Evolutionary conservation across 1,140 invertebrate genomes (phyloP).

Genomic region (Carcinoscorpius rotundicauda): DNA sequence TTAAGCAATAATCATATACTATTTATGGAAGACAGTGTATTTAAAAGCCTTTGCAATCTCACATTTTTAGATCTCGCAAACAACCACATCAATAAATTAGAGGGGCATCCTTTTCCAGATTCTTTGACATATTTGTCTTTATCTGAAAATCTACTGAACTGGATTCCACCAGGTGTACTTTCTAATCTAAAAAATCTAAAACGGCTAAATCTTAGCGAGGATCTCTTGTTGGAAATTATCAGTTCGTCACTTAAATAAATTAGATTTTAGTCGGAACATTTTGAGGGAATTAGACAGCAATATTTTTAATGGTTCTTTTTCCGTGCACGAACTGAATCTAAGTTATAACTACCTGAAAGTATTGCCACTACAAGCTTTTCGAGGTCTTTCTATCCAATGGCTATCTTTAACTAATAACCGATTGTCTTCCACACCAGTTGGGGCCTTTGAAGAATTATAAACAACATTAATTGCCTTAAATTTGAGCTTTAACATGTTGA

Average conservation of each 20-base stretch:
- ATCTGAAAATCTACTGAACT: constrained; percentile 58
- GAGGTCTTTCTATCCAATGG: constrained; percentile 51
- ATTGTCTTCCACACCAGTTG: constrained; percentile 49
- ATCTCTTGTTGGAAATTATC: constrained; percentile 31
- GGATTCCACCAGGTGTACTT: constrained; percentile 48
- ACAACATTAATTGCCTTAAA: constrained; percentile 24
- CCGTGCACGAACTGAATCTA: constrained; percentile 62
- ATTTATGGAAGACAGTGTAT: constrained; percentile 17
- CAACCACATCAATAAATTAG: constrained; percentile 22
- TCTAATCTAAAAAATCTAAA: constrained; percentile 38
- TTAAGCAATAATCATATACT: constrained; percentile 22
- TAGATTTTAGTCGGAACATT: constrained; percentile 70
- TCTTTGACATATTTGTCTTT: constrained; percentile 63
- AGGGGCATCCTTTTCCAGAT: constrained; percentile 22
- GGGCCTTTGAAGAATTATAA: constrained; percentile 48
- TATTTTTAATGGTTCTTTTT: constrained; percentile 52
- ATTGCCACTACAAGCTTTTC: constrained; percentile 51
- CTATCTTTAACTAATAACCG: constrained; percentile 66
- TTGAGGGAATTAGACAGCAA: constrained; percentile 45
- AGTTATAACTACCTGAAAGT: constrained; percentile 57
- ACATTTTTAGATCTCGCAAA: constrained; percentile 22
- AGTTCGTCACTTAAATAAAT: constrained; percentile 49
- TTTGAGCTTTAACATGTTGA: constrained; percentile 26
- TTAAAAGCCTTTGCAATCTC: constrained; percentile 18
- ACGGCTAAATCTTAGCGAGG: constrained; percentile 68